Base-by-base conservation (phyloP, 2,113 vertebrate species). In the Seriola quinqueradiata region DNA sequence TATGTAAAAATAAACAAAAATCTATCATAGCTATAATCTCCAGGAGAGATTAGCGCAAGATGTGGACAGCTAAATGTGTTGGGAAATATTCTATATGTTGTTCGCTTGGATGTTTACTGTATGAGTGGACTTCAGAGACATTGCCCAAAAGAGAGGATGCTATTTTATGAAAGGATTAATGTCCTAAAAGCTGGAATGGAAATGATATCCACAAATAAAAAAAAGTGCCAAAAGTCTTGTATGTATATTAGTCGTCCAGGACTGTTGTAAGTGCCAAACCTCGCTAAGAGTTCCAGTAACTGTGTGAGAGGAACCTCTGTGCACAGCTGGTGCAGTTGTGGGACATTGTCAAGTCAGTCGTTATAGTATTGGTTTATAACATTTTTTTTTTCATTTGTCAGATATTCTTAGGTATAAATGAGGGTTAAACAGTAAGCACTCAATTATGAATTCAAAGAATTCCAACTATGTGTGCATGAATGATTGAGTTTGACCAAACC, bases 391-490 rank as follows among this genome's bases (percentile, higher is more conserved):
- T 48, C 23, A 82, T 61, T 77, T 87, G 61, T 82, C 71, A 87
- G 70, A 81, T 79, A 54, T 65, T 69, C 61, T 48, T 73, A 87
- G 85, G 89, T 92, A 78, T 83, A 91, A 88, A 90, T 90, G 90
- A 93, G 91, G 91, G 90, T 91, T 86, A 76, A 89, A 87, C 66
- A 77, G 58, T 46, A 59, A 84, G 86, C 91, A 92, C 92, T 91
- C 90, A 72, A 74, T 86, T 95, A 95, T 94, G 94, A 95, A 94
- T 95, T 95, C 94, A 94, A 44, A 92, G 93, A 95, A 95, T 95
- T 95, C 93, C 89, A 86, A 72, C 81, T 44, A 63, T 79, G 81
- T 91, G 91, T 88, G 92, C 85, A 69, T 78, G 84, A 84, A 64
- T 88, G 79, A 88, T 86, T 86, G 81, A 68, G 79, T 90, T 89